A percentile compares a stretch with the other conserved stretches of the same genome.
Conservation (phyloP, 2,797 vertebrate species). For the Setipinna tenuifilis region DNA sequence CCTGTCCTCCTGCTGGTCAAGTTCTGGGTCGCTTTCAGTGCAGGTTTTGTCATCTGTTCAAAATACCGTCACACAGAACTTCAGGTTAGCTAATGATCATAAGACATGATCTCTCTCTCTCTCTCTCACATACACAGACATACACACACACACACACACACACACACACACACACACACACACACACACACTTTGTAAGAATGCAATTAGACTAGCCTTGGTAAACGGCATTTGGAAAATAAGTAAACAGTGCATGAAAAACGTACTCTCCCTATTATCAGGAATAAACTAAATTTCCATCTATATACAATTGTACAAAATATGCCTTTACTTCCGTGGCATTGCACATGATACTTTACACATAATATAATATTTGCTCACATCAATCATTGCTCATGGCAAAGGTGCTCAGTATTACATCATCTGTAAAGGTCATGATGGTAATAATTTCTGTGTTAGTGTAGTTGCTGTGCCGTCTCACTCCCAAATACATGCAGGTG, state of each 20-base stretch:
- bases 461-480: background rate
- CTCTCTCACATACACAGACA: no score
- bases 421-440: background rate
- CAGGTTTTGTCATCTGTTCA: constrained; percentile 77
- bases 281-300: no score
- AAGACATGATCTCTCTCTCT: no score
- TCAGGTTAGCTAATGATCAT: background rate
- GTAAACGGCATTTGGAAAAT: no score
- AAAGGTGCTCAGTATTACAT: background rate
- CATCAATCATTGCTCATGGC: background rate
- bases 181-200: no score
- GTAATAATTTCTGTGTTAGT: background rate
- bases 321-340: background rate
- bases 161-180: no score
- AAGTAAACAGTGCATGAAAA: no score
- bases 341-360: background rate
- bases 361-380: background rate
- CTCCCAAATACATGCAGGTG: background rate
- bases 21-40: constrained; percentile 80
- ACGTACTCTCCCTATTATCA: no score
- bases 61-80: background rate
- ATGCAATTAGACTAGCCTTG: no score
- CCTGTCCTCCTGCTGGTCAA: constrained; percentile 78
- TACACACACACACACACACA: no score
- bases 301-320: no score